These are phyloP conservation scores for Thymallus thymallus DNA, from an alignment of 2,113 vertebrate genomes.

Conservation along the genomic window DNA sequence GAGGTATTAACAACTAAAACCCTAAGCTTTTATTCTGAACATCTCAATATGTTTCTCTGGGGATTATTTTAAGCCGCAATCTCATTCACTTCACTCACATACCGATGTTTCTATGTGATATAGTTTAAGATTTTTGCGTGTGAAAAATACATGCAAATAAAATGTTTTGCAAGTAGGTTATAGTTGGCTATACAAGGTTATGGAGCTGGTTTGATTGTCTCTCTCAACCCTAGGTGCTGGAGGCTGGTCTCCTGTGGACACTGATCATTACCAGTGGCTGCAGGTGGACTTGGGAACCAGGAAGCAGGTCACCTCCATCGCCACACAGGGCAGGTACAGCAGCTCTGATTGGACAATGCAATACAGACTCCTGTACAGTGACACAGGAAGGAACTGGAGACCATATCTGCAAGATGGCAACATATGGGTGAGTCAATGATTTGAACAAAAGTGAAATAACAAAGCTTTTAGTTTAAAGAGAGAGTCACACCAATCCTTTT, in stretches of 20 bases:
- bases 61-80: too few relatives aligned
- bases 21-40: too few relatives aligned
- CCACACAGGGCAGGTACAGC: slow-evolving; percentile 93
- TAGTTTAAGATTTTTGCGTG: too few relatives aligned
- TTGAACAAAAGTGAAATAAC: background rate
- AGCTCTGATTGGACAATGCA: slow-evolving; percentile 91
- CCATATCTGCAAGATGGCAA: slow-evolving; percentile 93
- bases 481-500: too few relatives aligned
- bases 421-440: slow-evolving; percentile 77
- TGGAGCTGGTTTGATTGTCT: background rate
- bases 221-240: slow-evolving; percentile 77
- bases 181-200: too few relatives aligned
- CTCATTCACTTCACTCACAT: too few relatives aligned
- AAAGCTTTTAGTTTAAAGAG: too few relatives aligned
- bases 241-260: slow-evolving; percentile 90
- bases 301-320: slow-evolving; percentile 86
- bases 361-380: slow-evolving; percentile 90
- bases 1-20: slow-evolving; percentile 70
- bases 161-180: too few relatives aligned
- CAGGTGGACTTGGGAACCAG: slow-evolving; percentile 90
- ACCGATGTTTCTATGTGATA: too few relatives aligned
- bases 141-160: too few relatives aligned
- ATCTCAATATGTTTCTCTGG: too few relatives aligned
- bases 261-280: slow-evolving; percentile 90
- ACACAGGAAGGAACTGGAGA: slow-evolving; percentile 94